Base-by-base conservation (phyloP, 2,113 vertebrate genomes). In the Labeo catla region DNA sequence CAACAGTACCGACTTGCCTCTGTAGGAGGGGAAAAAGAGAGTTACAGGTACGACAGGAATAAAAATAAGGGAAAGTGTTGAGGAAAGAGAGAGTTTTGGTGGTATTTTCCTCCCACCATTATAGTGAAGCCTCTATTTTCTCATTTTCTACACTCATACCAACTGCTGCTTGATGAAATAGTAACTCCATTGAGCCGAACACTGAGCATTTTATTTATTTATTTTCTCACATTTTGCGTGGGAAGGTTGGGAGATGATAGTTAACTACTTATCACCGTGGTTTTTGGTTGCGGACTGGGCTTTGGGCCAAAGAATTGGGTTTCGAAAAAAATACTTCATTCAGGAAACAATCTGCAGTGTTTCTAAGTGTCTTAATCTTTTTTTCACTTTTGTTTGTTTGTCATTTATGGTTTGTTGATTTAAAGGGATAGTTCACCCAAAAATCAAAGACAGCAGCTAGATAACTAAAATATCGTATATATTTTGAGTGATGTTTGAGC, bases 1-100 rank as follows among this genome's bases (percentile, higher is more conserved):
- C 94, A 99, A 99, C 95, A 99, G 98, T 96, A 99, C 98, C 54
- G 98, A 99, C 95, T 96, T 99, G 96, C 98, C 98, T 92, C 95
- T 99, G 91, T 92, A 73, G 84, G 89, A 93, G 95, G 95, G 89
- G 86, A 89, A 91, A 87, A 86, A 76, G 21, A 91, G 72, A 61
- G 76, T 68, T 81, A 86, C 85, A 88, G 77, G 76, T 86, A 86
- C 81, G 84, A 83, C 59, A 63, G 68, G 76, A 73, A 76, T 80
- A n/a, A 23, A 61, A 50, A 21, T 45, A 8, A 84, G 54, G 21
- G 66, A 65, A 57, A 81, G 21, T 43, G 28, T 76, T 47, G 6
- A 59, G 28, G 85, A 86, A 70, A 61, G 59, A 86, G 70, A 84
- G 70, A 84, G 74, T 52, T 87, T 66, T 76, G 47, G 80, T 87